Evolutionary conservation across 2,888 invertebrate genomes (phyloP).

Genomic region (Lithosia quadra): DNA sequence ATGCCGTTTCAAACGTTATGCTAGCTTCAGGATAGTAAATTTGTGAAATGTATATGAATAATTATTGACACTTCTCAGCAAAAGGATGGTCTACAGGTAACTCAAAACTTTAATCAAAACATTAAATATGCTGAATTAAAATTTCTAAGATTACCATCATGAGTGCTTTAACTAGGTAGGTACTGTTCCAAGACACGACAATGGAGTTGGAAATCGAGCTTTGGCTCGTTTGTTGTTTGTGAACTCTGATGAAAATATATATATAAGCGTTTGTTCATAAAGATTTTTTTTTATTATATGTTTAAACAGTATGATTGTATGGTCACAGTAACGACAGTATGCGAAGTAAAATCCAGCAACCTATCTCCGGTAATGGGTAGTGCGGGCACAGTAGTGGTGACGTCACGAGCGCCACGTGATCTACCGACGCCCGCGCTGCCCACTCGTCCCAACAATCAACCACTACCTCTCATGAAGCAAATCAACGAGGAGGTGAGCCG

Average conservation of each 20-base stretch:
- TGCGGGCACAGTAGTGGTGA: slow-evolving; percentile 44
- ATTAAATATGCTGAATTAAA: no score
- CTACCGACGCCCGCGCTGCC: slow-evolving; percentile 51
- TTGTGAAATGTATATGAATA: no score
- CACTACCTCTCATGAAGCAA: slow-evolving; percentile 77
- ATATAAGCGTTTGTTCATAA: no score
- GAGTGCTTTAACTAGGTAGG: not conserved
- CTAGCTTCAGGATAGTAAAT: no score
- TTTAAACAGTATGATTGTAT: not conserved
- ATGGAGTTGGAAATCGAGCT: not conserved
- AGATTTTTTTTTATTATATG: not conserved
- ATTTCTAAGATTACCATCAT: not conserved
- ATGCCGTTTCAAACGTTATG: no score
- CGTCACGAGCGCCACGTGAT: slow-evolving; percentile 42
- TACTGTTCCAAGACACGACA: not conserved
- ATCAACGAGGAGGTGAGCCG: slow-evolving; percentile 80
- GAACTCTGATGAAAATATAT: not conserved
- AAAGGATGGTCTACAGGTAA: not conserved
- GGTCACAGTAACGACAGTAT: slow-evolving; percentile 71
- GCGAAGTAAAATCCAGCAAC: slow-evolving; percentile 81
- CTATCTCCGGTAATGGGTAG: slow-evolving; percentile 56
- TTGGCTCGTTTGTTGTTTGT: not conserved
- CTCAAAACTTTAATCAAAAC: not conserved
- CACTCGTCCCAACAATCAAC: slow-evolving; percentile 73
- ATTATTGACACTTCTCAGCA: no score